Base-by-base conservation (phyloP, 1,140 invertebrate species). In the Drosophila nasuta region DNA sequence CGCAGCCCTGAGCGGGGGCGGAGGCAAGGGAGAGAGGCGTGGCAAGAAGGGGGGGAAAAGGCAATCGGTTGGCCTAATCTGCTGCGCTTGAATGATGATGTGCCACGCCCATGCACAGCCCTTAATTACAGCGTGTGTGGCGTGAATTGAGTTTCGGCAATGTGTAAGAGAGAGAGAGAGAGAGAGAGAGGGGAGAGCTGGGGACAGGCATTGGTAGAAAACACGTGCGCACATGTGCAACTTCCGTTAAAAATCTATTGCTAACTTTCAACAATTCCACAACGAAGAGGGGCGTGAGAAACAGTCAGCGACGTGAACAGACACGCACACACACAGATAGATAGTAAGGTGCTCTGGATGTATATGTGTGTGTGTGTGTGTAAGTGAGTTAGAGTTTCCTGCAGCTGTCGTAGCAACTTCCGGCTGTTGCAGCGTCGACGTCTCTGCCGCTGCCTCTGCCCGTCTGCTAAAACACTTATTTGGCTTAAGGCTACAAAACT, bases 161-260 rank as follows among this genome's bases (percentile, higher is more conserved):
- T 33, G 68, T 63, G 25, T 77, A 58, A 38, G 52, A 33, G 43
- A 43, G 48, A 41, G 15, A 15, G 15, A 11, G 8, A 5, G 41
- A 11, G 11, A 35, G 28, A 13, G 7, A 4, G 25, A 25, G 5
- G 45, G 1, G 49, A 3, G 20, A 20, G 20, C 3, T 20, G 20
- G 20, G 57, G 49, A 1, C 20, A 25, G 51, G 46, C 17, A 46
- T 41, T 64, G 59, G 38, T 33, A 75, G 72, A 74, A 81, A 83
- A 89, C 81, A 89, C 85, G 85, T 89, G 85, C 85, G 85, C 85
- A 88, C 85, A 88, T 88, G 85, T 88, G 85, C 85, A 88, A 88
- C 85, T 88, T 88, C 85, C 85, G 85, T 81, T 88, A 81, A 88
- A 87, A 88, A 88, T 89, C 85, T 89, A 88, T 88, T 88, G 86